Base-by-base conservation (phyloP, 1,140 invertebrate species). In the Melanaphis sacchari region DNA sequence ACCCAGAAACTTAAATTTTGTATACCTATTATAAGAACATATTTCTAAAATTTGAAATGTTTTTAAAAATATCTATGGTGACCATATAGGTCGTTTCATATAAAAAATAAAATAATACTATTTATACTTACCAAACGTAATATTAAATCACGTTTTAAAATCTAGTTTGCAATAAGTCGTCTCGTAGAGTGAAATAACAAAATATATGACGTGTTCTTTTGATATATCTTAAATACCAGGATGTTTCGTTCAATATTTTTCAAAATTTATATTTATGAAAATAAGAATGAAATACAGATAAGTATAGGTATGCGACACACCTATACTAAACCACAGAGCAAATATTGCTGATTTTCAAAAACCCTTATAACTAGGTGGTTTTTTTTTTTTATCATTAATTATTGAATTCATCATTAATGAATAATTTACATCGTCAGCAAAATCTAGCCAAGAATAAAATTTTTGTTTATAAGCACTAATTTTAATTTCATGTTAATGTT, bases 311-410 rank as follows among this genome's bases (percentile, higher is more conserved):
- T n/a, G 38, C 21, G 18, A 38, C 38, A 82, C 36, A 84, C 3
- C 9, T 85, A 85, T 36, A n/a, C 40, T n/a, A 31, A 85, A 85
- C 11, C 15, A n/a, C 40, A 40, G 6, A 82, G 3, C 7, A 46
- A 89, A 89, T 89, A 54, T 54, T 54, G 88, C 88, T 54, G 88
- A 89, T 9, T 89, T 26, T 26, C 7, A n/a, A 54, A 52, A 54
- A 54, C 46, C 8, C 46, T 38, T 52, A 31, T 9, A 88, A 36
- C 9, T 38, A 24, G 1, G 5, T 24, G 31, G 0, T 88, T 22
- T 88, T 40, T 38, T n/a, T 38, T 81, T 41, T 87, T 87, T 43
- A 21, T n/a, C 31, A n/a, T 46, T 87, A 87, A 87, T 46, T 82
- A 82, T 82, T 66, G 1, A 66, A 66, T 18, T 76, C 2, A n/a